These are phyloP conservation scores for Melanocharis versteri DNA, from an alignment of 2,113 vertebrate species.

Conservation along the genomic window DNA sequence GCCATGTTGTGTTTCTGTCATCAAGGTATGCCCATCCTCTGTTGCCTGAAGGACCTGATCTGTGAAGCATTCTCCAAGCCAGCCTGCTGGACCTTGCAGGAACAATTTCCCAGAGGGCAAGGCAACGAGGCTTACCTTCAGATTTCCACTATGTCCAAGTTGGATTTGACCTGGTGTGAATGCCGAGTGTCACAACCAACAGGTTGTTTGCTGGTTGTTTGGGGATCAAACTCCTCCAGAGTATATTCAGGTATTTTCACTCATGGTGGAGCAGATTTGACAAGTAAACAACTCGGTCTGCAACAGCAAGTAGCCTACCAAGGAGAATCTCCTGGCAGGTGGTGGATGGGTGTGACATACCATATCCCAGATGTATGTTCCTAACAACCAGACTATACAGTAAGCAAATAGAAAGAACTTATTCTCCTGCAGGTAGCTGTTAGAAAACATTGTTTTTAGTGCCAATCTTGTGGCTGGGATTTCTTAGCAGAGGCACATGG, in stretches of 20 bases:
- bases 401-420: background rate
- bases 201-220: background rate
- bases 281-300: background rate
- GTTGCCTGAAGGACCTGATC: background rate
- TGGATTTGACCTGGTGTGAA: background rate
- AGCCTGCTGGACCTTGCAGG: background rate
- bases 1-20: background rate
- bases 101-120: background rate
- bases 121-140: background rate
- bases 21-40: background rate
- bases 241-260: background rate
- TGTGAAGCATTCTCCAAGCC: background rate
- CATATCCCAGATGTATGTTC: background rate
- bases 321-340: background rate
- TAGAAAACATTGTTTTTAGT: background rate
- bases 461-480: background rate
- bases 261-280: background rate
- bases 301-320: background rate
- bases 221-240: background rate
- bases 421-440: background rate
- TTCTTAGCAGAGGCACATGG: background rate
- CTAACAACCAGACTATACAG: background rate
- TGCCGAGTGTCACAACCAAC: accelerated
- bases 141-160: background rate
- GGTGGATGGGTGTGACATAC: background rate